phyloP scores from a whole-genome alignment of 2,113 vertebrate species.

The Callaeas wilsoni region DNA sequence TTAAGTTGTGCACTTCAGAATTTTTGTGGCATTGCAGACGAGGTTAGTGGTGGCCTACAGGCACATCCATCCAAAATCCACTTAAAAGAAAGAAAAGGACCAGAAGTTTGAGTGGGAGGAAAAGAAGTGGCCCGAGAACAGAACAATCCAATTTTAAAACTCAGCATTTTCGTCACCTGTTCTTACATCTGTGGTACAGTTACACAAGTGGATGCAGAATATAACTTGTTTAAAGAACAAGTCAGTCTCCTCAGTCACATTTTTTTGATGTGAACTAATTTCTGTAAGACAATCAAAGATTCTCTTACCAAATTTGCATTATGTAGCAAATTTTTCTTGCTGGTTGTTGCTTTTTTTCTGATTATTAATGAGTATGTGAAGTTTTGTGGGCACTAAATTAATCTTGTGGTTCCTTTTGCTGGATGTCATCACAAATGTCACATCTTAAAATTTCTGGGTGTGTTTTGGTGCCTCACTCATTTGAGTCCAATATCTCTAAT shows the following conservation, averaged over 20 bases:
- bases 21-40: not conserved
- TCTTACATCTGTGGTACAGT: not conserved
- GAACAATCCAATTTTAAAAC: not conserved
- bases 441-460: not conserved
- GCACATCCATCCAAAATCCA: not conserved
- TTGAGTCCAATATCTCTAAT: not conserved
- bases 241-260: too few relatives aligned
- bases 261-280: not conserved
- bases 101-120: not conserved
- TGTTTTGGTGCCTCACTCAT: not conserved
- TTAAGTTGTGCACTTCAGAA: not conserved
- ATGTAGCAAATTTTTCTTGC: not conserved
- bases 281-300: not conserved
- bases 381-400: not conserved
- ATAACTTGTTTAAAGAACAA: too few relatives aligned
- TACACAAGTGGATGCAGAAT: not conserved
- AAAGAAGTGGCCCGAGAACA: not conserved
- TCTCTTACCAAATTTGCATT: not conserved
- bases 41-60: not conserved
- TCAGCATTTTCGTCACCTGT: not conserved
- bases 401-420: not conserved
- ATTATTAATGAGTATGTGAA: not conserved
- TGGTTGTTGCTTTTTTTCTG: not conserved
- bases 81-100: not conserved
- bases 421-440: not conserved